Evolutionary conservation across 2,113 vertebrate genomes (phyloP).

Genomic region (Pelusios castaneus): DNA sequence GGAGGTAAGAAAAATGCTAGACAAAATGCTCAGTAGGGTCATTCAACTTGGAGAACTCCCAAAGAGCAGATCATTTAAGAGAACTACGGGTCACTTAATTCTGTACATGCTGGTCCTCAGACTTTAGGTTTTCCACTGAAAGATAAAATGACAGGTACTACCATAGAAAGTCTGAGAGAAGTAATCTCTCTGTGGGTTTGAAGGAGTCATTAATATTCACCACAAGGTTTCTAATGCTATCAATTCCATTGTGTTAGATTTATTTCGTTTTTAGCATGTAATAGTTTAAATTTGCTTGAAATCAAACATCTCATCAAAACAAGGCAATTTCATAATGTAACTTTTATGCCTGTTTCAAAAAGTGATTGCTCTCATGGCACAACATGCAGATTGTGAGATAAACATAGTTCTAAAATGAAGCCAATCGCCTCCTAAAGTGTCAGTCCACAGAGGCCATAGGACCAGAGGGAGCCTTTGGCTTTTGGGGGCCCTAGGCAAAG

Average conservation of each 20-base stretch:
- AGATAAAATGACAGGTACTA: background rate
- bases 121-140: background rate
- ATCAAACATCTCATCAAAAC: background rate
- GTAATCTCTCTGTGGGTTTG: background rate
- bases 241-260: background rate
- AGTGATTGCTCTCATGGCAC: background rate
- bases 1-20: background rate
- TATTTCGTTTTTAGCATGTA: background rate
- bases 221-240: background rate
- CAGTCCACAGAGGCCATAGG: background rate
- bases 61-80: background rate
- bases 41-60: background rate
- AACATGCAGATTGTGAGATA: background rate
- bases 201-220: background rate
- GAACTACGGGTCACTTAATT: background rate
- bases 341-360: background rate
- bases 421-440: too few relatives aligned
- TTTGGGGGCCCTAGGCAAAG: too few relatives aligned
- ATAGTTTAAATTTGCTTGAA: background rate
- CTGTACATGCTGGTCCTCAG: background rate
- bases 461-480: too few relatives aligned
- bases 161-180: background rate
- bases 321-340: background rate
- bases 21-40: background rate
- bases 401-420: background rate